A percentile compares a stretch with the other conserved stretches of the same genome.
Conservation (phyloP, 2,113 vertebrate genomes). For the Piprites chloris region DNA sequence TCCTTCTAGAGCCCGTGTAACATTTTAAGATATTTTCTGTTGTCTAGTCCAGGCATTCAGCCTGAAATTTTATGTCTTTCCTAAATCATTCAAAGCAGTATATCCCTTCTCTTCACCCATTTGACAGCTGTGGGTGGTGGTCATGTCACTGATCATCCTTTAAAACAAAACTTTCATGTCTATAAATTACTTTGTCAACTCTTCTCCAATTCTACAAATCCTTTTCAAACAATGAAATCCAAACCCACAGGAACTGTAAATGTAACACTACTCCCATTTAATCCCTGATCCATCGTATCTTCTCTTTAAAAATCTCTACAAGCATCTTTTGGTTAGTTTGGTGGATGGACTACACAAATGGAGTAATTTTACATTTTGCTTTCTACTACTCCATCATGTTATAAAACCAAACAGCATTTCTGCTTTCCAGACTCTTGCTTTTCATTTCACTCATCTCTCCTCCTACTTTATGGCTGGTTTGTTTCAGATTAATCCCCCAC, state of each 20-base stretch:
- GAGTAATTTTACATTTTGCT: background rate
- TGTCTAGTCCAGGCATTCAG: background rate
- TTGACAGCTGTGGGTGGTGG: background rate
- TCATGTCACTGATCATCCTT: background rate
- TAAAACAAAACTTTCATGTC: background rate
- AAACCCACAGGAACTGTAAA: background rate
- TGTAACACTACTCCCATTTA: background rate
- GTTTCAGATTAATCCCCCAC: background rate
- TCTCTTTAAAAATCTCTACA: background rate
- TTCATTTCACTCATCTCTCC: background rate
- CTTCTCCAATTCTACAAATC: background rate
- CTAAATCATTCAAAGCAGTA: background rate
- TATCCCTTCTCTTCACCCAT: background rate
- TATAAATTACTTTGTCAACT: background rate
- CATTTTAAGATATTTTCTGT: background rate
- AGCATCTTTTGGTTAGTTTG: background rate
- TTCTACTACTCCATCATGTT: background rate
- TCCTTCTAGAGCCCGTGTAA: background rate
- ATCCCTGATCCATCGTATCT: background rate
- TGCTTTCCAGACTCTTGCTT: background rate
- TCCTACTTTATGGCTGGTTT: background rate
- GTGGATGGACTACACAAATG: background rate
- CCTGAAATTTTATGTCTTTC: background rate
- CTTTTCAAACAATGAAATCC: background rate
- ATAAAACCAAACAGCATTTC: background rate